Conservation (phyloP, 2,113 vertebrate genomes). For the Heliornis fulica region DNA sequence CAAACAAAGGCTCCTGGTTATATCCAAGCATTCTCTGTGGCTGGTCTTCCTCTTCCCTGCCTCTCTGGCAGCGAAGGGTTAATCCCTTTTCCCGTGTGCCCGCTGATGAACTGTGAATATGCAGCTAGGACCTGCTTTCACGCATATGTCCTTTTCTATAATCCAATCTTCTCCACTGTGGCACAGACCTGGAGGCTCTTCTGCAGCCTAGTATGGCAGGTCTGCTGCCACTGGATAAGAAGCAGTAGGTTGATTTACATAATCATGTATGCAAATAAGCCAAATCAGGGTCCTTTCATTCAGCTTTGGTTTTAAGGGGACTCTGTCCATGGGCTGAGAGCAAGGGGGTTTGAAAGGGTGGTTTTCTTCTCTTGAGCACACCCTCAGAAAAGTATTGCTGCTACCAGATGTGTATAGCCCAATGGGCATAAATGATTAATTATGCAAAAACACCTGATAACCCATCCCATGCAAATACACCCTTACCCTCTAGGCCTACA, state of each 20-base stretch:
- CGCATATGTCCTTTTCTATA: neutral
- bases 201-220: slow-evolving; percentile 6
- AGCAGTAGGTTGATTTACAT: slow-evolving; percentile 46
- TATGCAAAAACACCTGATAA: neutral
- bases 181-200: slow-evolving; percentile 47
- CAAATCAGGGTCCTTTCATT: slow-evolving; percentile 15
- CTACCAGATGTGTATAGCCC: neutral
- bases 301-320: slow-evolving; percentile 29
- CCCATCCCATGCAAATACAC: slow-evolving; percentile 7
- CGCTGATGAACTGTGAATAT: slow-evolving; percentile 21
- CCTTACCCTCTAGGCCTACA: slow-evolving; percentile 10
- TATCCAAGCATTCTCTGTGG: neutral
- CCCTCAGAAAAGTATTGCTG: neutral
- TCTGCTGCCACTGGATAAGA: slow-evolving; percentile 56
- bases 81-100: neutral
- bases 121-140: slow-evolving; percentile 28
- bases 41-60: neutral
- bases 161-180: slow-evolving; percentile 50
- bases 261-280: slow-evolving; percentile 45
- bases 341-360: neutral
- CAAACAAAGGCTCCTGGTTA: neutral
- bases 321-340: neutral
- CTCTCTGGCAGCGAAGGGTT: neutral
- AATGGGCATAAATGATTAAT: neutral
- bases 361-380: neutral